Percentiles rank a stretch among this genome's conserved stretches.
Conservation (phyloP, 1,140 invertebrate species). For the Drosophila quadrilineata region DNA sequence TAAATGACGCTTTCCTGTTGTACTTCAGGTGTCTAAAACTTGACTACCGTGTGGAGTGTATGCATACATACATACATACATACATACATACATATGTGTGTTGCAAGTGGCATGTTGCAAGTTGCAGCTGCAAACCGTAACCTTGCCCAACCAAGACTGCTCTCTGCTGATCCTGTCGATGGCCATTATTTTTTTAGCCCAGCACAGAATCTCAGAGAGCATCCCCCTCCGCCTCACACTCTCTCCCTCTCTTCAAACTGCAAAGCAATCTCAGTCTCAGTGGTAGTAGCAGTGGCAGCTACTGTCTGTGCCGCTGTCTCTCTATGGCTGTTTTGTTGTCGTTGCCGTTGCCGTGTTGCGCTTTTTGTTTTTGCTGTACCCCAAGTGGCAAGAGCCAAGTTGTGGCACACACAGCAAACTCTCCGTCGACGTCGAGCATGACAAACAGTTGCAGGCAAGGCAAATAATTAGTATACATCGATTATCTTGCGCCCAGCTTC, state of each 20-base stretch:
- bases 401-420: no score
- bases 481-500: slow-evolving; percentile 67
- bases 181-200: slow-evolving; percentile 70
- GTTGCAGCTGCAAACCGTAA: slow-evolving; percentile 46
- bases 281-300: background rate
- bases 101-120: background rate
- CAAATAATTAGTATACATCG: slow-evolving; percentile 80
- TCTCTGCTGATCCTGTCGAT: slow-evolving; percentile 60
- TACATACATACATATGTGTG: no score
- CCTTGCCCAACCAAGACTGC: slow-evolving; percentile 55
- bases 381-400: slow-evolving; percentile 3
- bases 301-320: slow-evolving; percentile 1
- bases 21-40: slow-evolving; percentile 78
- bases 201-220: slow-evolving; percentile 4
- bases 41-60: slow-evolving; percentile 59
- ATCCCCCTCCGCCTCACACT: no score
- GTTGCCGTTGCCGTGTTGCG: slow-evolving; percentile 33
- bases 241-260: no score
- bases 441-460: slow-evolving; percentile 78
- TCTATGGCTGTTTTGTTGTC: slow-evolving; percentile 10
- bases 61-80: no score
- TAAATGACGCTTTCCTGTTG: slow-evolving; percentile 78
- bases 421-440: slow-evolving; percentile 67
- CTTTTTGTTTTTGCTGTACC: slow-evolving; percentile 77
- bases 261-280: no score